Base-by-base conservation (phyloP, 2,888 invertebrate species). In the Dyspetes luteomarginatus region DNA sequence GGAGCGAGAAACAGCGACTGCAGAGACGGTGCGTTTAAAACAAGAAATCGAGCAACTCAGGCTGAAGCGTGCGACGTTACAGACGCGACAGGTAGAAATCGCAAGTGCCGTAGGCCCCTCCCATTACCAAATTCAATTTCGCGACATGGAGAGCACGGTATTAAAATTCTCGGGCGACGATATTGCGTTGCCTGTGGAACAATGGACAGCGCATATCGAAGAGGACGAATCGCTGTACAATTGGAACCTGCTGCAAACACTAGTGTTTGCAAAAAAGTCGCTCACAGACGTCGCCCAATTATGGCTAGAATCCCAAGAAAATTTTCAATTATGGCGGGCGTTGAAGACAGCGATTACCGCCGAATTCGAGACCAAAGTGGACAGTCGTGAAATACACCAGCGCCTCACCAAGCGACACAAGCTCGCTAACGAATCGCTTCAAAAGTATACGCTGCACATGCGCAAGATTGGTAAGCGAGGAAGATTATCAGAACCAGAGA, bases 261-360 rank as follows among this genome's bases (percentile, higher is more conserved):
- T 86, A 26, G 83, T 87, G 12, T 88, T 84, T 76, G 86, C 85
- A 1, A 89, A 88, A 76, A 89, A 87, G 71, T 83, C 73, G n/a
- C 72, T 87, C 7, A 78, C 41, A 22, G 89, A 87, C 22, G 67
- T 67, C 24, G 67, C 55, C 2, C 41, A 55, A 50, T 12, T 65
- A 24, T 50, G 48, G 64, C 64, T 50, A 28, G 64, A 65, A 12
- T 50, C 48, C 7, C 55, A 68, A 9, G 55, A 55, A 68, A 68
- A 68, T 43, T 67, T 68, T 26, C 68, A 24, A 43, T 12, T 55
- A 12, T 55, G 55, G 68, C 55, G 41, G 48, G 64, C 9, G n/a
- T 17, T 73, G 15, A 73, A 73, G 17, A 4, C 12, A 3, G 62
- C 60, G 1, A 28, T 73, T 3, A 24, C 12, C 4, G 64, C 3